Percentiles rank a stretch among this genome's conserved stretches.
Conservation (phyloP, 1,140 invertebrate genomes). For the Drosophila azteca region DNA sequence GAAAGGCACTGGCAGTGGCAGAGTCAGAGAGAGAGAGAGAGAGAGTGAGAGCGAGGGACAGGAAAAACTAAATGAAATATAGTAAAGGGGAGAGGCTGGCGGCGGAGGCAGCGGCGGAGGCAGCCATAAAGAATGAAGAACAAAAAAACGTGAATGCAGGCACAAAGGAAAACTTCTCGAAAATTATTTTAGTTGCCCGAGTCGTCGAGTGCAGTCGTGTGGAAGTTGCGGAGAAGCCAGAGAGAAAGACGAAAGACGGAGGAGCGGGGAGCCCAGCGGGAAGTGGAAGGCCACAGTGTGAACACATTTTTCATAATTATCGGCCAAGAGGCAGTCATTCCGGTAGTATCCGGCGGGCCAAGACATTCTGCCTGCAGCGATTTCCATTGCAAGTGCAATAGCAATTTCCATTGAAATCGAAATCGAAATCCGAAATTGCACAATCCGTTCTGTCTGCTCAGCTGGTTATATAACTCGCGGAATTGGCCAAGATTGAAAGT, state of each 20-base stretch:
- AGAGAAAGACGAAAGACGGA: conserved; percentile 3
- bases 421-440: conserved; percentile 37
- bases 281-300: conserved; percentile 7
- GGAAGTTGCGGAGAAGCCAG: conserved; percentile 57
- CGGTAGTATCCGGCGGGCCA: conserved; percentile 7
- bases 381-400: background rate
- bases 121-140: background rate
- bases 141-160: conserved; percentile 55
- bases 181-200: conserved; percentile 73
- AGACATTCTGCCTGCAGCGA: background rate
- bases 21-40: too few relatives aligned
- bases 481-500: conserved; percentile 19
- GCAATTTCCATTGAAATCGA: background rate
- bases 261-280: too few relatives aligned
- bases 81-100: background rate
- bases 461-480: conserved; percentile 64
- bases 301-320: conserved; percentile 34
- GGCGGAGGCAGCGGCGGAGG: too few relatives aligned
- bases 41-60: too few relatives aligned
- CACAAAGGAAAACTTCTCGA: conserved; percentile 79
- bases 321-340: background rate
- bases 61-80: conserved; percentile 15
- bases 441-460: conserved; percentile 22
- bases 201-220: conserved; percentile 72
- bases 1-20: too few relatives aligned